Conservation (phyloP, 2,797 vertebrate species). For the Sardinella longiceps region DNA sequence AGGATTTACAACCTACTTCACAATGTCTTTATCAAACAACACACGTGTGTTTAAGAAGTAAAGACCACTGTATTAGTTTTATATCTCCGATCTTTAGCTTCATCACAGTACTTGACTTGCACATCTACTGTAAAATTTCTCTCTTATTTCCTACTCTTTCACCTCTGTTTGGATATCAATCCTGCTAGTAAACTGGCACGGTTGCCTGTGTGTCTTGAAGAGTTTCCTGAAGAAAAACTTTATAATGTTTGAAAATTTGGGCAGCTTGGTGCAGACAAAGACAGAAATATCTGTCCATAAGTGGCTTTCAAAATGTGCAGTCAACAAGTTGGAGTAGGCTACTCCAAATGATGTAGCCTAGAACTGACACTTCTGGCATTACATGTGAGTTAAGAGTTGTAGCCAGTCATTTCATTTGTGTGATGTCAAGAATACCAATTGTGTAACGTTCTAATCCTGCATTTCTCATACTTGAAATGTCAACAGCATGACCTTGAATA, state of each 20-base stretch:
- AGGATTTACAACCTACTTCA: background rate
- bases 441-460: background rate
- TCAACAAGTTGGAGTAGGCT: background rate
- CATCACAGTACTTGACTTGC: background rate
- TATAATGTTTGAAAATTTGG: background rate
- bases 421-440: background rate
- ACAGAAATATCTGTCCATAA: background rate
- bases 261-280: background rate
- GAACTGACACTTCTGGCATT: background rate
- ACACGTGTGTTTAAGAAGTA: background rate
- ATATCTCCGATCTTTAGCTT: background rate
- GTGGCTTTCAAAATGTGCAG: background rate
- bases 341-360: background rate
- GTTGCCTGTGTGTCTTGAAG: background rate
- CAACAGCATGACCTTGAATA: background rate
- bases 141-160: too few relatives aligned
- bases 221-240: background rate
- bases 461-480: background rate
- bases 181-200: background rate
- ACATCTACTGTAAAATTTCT: too few relatives aligned
- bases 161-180: too few relatives aligned
- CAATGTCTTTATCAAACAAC: background rate
- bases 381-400: background rate
- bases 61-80: background rate
- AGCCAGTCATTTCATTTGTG: background rate